Base-by-base conservation (phyloP, 2,113 vertebrate species). In the Ancistrus triradiatus region DNA sequence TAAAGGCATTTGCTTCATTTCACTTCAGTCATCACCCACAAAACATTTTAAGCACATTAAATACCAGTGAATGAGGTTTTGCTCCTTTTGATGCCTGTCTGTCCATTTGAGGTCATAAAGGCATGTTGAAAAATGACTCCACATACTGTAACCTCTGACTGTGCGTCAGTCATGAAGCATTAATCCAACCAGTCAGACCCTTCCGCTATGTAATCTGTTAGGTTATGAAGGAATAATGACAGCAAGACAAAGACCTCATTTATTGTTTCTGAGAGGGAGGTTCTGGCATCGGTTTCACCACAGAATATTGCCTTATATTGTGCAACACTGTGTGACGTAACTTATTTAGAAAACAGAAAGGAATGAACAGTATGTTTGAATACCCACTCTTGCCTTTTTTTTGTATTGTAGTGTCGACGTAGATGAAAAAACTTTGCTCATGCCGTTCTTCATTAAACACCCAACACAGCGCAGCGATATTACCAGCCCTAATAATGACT, bases 191-290 rank as follows among this genome's bases (percentile, higher is more conserved):
- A 51, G 37, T 27, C 42, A 13, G 24, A 73, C 31, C 25, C 10
- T 35, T 62, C 49, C 15, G 7, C 17, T 42, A 21, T 61, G 13
- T 2, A 57, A 66, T 57, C 11, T 27, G 28, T 31, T 25, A 27
- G 13, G 25, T 59, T 63, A 53, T 63, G 65, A 59, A 25, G 63
- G 25, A 33, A 47, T 9, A 42, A 31, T 49, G 22, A 53, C 28
- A 38, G n/a, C 33, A 40, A 56, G 60, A 86, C 84, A 87, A 86
- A 79, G 70, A n/a, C 1, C 8, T 50, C 56, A 46, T 72, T 85
- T 81, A 70, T 80, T 69, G 2, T 24, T 58, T 56, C 31, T 48
- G 50, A 27, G 42, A 22, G 48, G 63, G 59, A 55, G 65, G 43
- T 48, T 33, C 31, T 72, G 74, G 57, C 69, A 50, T 69, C 51